These are phyloP conservation scores for Drosophila austrosaltans DNA, from an alignment of 2,888 invertebrate genomes.

Conservation along the genomic window DNA sequence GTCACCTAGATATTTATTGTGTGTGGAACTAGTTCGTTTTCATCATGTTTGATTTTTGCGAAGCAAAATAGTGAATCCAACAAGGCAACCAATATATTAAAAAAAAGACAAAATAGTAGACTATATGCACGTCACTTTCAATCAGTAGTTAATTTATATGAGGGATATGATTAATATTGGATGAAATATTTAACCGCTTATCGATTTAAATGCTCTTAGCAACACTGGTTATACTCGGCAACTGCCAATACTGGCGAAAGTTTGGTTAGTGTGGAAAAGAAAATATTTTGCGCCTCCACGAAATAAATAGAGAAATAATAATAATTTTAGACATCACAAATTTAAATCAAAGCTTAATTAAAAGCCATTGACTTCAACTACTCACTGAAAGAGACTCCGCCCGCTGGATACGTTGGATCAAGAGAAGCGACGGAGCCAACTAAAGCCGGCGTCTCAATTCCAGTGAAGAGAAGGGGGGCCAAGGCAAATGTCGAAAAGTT, in stretches of 20 bases:
- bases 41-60: neutral
- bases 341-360: neutral
- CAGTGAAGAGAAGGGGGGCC: neutral
- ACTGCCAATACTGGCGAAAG: conserved; percentile 1
- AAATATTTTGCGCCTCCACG: conserved; percentile 1
- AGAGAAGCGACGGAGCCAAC: neutral
- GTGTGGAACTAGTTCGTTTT: neutral
- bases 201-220: neutral
- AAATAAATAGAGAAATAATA: neutral
- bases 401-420: neutral
- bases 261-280: conserved; percentile 5
- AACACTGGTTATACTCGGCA: neutral
- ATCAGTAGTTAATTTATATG: neutral
- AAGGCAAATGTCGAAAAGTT: conserved; percentile 62
- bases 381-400: neutral
- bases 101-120: neutral
- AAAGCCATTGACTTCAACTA: neutral
- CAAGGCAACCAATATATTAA: neutral
- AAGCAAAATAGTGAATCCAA: neutral
- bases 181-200: neutral
- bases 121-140: no score
- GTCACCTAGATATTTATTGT: neutral
- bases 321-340: neutral
- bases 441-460: conserved; percentile 19
- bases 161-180: neutral